Evolutionary conservation across 1,140 invertebrate species (phyloP).

Genomic region (Campodea augens): DNA sequence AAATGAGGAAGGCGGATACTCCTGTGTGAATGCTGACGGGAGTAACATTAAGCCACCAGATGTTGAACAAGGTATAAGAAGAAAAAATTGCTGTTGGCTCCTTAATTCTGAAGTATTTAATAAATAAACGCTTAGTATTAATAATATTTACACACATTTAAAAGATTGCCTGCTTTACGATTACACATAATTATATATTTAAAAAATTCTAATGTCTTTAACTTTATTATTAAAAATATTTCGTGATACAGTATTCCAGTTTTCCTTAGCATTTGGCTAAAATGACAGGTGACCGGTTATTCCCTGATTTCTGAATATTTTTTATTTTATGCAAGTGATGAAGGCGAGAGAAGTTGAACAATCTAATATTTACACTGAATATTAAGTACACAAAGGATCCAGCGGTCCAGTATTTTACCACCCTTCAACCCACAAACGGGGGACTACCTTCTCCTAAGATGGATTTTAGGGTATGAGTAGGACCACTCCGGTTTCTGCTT

Average conservation of each 20-base stretch:
- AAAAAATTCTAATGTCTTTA: neutral
- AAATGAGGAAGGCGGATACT: constrained; percentile 12
- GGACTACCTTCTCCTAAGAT: too few relatives aligned
- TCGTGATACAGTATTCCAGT: neutral
- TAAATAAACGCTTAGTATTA: neutral
- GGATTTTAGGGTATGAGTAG: too few relatives aligned
- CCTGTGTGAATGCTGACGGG: constrained; percentile 13
- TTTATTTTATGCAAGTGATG: too few relatives aligned
- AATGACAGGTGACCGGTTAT: too few relatives aligned
- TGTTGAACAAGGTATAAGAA: neutral
- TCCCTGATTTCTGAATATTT: too few relatives aligned
- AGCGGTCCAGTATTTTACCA: too few relatives aligned
- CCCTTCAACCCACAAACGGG: too few relatives aligned
- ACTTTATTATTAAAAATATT: neutral
- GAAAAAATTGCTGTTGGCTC: neutral
- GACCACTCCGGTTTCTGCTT: too few relatives aligned
- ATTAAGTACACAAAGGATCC: too few relatives aligned
- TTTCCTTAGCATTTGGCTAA: too few relatives aligned
- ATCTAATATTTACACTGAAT: too few relatives aligned
- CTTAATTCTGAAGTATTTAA: neutral
- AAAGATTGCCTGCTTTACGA: neutral
- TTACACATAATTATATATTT: neutral
- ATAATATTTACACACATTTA: neutral
- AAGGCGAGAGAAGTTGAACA: too few relatives aligned
- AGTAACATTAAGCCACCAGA: neutral